phyloP scores from a whole-genome alignment of 2,797 vertebrate species.

The Mormyrus proboscirostris region DNA sequence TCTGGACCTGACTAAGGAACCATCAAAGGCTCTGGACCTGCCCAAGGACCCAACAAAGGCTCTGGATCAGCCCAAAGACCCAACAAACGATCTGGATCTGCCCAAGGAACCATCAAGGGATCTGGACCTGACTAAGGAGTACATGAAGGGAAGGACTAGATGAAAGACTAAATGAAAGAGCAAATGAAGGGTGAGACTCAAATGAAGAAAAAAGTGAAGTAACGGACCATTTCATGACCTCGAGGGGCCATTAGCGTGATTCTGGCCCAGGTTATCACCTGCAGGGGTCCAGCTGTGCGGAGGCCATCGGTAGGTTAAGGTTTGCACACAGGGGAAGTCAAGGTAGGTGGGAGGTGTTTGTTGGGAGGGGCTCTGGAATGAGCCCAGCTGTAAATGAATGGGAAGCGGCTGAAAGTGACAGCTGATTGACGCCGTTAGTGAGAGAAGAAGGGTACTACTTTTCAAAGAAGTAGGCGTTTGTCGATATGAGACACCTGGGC shows the following conservation, averaged over 20 bases:
- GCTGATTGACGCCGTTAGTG: slow-evolving; percentile 33
- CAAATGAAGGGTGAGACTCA: background rate
- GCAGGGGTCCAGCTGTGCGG: background rate
- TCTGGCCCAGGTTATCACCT: background rate
- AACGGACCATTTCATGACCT: background rate
- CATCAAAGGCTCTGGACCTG: background rate
- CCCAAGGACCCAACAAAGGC: too few relatives aligned
- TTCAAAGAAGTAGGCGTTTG: slow-evolving; percentile 23
- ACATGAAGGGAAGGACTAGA: background rate
- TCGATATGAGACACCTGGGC: slow-evolving; percentile 29
- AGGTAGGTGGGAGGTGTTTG: background rate
- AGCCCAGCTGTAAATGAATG: slow-evolving; percentile 61
- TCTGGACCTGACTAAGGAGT: background rate
- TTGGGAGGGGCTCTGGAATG: slow-evolving; percentile 46
- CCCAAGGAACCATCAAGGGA: background rate
- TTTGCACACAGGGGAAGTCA: background rate
- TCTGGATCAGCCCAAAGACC: too few relatives aligned
- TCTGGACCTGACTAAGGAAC: background rate
- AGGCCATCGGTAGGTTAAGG: background rate
- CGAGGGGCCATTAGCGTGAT: background rate
- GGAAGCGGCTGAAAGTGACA: slow-evolving; percentile 50
- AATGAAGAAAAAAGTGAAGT: background rate
- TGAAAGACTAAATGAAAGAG: background rate
- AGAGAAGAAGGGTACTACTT: slow-evolving; percentile 21
- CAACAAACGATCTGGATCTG: too few relatives aligned